A percentile compares a stretch with the other conserved stretches of the same genome.
These are phyloP conservation scores for Sylvilagus floridanus DNA, from an alignment of 2,797 vertebrate genomes.

Conservation along the genomic window DNA sequence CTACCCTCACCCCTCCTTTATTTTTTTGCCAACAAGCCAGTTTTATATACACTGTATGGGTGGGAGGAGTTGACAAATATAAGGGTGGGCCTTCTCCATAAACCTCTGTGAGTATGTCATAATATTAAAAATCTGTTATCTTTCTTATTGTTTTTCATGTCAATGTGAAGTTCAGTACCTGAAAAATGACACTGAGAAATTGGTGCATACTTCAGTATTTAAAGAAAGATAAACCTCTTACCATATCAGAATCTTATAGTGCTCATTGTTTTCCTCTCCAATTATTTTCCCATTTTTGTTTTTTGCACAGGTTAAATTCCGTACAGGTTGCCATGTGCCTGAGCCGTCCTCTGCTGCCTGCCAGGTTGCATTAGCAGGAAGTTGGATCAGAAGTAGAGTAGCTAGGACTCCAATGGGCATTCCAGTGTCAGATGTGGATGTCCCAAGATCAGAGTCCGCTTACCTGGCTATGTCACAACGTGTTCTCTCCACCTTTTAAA, in stretches of 20 bases:
- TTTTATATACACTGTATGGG: background rate
- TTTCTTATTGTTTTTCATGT: constrained; percentile 71
- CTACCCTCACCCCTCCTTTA: background rate
- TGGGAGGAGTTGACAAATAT: constrained; percentile 7
- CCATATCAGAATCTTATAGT: constrained; percentile 78
- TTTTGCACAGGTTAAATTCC: constrained; percentile 63
- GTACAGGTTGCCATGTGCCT: too few relatives aligned
- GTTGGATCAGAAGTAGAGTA: too few relatives aligned
- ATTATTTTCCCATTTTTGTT: constrained; percentile 83
- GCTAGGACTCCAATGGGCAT: too few relatives aligned
- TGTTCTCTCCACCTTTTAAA: too few relatives aligned
- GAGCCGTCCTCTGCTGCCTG: too few relatives aligned
- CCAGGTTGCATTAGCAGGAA: too few relatives aligned
- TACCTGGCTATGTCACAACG: background rate
- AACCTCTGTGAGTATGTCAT: background rate
- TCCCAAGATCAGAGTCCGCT: too few relatives aligned
- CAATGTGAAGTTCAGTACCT: constrained; percentile 73
- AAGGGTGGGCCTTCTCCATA: background rate
- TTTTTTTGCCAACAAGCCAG: background rate
- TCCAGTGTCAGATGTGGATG: too few relatives aligned
- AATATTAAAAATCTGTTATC: constrained; percentile 21
- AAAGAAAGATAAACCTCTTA: constrained; percentile 66
- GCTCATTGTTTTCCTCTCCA: constrained; percentile 79
- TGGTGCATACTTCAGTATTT: constrained; percentile 72
- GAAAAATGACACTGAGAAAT: constrained; percentile 72